Percentiles rank a stretch among this genome's conserved stretches.
Conservation (phyloP, 2,113 vertebrate species). For the Empidonax traillii region DNA sequence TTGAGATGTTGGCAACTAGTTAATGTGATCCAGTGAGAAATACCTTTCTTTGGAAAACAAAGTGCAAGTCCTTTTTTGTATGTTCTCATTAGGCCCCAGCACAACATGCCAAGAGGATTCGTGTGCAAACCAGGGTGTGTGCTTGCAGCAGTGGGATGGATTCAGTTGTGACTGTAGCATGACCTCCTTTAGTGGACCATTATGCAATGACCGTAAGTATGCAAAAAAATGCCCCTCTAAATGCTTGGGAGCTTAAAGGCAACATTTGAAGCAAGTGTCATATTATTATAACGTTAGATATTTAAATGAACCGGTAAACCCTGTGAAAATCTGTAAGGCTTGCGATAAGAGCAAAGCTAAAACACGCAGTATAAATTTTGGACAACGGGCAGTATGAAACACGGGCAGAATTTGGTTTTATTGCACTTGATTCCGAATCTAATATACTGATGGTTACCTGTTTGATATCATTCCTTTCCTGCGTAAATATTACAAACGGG, state of each 20-base stretch:
- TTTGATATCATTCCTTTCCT: neutral
- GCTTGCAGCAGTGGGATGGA: conserved; percentile 97
- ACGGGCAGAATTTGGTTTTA: neutral
- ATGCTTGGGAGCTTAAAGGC: neutral
- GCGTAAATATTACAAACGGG: neutral
- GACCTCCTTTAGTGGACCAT: conserved; percentile 92
- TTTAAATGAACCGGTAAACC: neutral
- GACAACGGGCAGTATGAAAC: neutral
- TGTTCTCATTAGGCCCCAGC: conserved; percentile 86
- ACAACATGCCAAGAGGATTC: conserved; percentile 98
- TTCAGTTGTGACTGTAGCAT: conserved; percentile 99
- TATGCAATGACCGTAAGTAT: conserved; percentile 96
- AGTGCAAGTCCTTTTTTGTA: conserved; percentile 47
- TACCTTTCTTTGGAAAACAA: neutral
- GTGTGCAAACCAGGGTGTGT: conserved; percentile 96
- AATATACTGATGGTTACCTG: neutral
- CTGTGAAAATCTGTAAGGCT: neutral
- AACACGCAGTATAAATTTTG: neutral
- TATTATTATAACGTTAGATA: neutral
- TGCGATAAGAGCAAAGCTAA: neutral
- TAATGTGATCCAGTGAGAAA: conserved; percentile 36
- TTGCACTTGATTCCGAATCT: neutral
- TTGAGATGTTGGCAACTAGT: conserved; percentile 78
- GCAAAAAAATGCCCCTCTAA: neutral
- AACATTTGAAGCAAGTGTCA: neutral